A percentile compares a stretch with the other conserved stretches of the same genome.
Conservation (phyloP, 2,113 vertebrate genomes). For the Atrichornis clamosus region DNA sequence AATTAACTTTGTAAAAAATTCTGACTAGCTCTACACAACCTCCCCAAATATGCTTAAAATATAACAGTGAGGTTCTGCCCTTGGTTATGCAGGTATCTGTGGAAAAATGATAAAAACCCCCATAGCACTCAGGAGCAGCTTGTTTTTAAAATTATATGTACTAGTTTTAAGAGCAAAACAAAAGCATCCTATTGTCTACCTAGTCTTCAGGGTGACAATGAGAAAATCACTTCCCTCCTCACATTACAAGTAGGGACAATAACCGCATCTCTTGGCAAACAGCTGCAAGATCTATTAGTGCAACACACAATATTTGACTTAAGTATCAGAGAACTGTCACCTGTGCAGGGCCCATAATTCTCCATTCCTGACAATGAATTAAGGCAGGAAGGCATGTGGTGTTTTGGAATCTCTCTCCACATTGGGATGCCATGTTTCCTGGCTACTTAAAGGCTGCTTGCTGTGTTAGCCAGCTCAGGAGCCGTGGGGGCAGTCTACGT, state of each 20-base stretch:
- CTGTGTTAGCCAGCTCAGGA: neutral
- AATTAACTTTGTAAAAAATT: neutral
- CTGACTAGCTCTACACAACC: neutral
- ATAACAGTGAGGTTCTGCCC: neutral
- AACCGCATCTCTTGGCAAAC: neutral
- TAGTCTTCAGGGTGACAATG: neutral
- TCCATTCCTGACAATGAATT: neutral
- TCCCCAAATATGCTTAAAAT: neutral
- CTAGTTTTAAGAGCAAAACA: neutral
- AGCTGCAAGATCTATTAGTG: neutral
- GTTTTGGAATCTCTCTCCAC: neutral
- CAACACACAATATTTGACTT: neutral
- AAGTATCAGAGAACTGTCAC: neutral
- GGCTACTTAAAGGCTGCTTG: neutral
- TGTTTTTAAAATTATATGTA: neutral
- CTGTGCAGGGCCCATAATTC: neutral
- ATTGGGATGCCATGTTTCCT: rapidly evolving
- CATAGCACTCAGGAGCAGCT: neutral
- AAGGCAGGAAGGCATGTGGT: neutral
- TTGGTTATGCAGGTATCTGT: neutral
- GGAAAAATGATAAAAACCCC: neutral
- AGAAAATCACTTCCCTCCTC: neutral
- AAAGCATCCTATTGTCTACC: neutral
- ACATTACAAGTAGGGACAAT: neutral
- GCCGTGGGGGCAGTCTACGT: rapidly evolving